These are phyloP conservation scores for Rhynchomys soricoides DNA, from an alignment of 2,113 vertebrate genomes.

Conservation along the genomic window DNA sequence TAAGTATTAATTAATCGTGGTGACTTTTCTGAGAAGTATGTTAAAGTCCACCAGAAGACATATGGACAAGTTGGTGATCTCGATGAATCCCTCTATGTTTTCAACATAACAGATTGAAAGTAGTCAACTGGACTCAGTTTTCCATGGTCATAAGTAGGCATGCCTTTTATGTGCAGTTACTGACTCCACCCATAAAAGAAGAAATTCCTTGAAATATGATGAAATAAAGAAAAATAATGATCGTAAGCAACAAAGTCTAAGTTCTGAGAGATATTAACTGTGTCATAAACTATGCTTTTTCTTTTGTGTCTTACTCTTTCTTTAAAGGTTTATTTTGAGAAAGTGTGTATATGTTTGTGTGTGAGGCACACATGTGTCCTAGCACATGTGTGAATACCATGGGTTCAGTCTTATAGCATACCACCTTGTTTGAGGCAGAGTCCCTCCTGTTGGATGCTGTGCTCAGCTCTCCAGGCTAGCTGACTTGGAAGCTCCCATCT, in stretches of 20 bases:
- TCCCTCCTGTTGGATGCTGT: too few species aligned
- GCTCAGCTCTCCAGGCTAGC: not conserved
- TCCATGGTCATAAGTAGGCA: not conserved
- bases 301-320: not conserved
- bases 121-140: constrained; percentile 15
- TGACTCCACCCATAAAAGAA: not conserved
- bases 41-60: constrained; percentile 54
- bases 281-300: not conserved
- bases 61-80: constrained; percentile 11
- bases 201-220: not conserved
- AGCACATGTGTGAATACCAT: too few species aligned
- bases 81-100: not conserved
- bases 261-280: constrained; percentile 14
- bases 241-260: not conserved
- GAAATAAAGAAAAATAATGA: constrained; percentile 7
- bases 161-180: not conserved
- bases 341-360: not conserved
- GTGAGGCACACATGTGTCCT: not conserved
- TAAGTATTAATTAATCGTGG: constrained; percentile 76
- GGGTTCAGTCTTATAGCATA: too few species aligned
- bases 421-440: not conserved
- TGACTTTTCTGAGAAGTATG: constrained; percentile 46
- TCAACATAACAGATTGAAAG: not conserved
- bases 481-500: too few species aligned
- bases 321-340: not conserved